phyloP scores from a whole-genome alignment of 2,888 invertebrate genomes.

The Drosophila prostipennis region DNA sequence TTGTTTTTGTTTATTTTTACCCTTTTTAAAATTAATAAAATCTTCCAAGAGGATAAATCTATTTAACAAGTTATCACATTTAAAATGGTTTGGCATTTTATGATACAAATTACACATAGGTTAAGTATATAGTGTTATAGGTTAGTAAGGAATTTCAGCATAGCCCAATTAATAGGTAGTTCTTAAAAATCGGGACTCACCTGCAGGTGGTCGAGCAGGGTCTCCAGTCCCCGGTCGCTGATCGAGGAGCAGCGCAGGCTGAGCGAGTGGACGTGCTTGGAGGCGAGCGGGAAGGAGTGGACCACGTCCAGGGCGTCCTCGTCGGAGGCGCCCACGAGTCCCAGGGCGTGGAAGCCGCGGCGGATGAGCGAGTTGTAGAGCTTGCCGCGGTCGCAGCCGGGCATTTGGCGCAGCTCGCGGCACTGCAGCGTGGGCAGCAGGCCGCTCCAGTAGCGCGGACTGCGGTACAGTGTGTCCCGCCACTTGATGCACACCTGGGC shows the following conservation, averaged over 20 bases:
- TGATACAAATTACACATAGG: no score
- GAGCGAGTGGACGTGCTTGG: slow-evolving; percentile 93
- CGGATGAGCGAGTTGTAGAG: slow-evolving; percentile 92
- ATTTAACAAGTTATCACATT: no score
- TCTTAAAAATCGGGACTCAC: slow-evolving; percentile 85
- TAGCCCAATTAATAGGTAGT: no score
- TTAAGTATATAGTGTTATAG: no score
- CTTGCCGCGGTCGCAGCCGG: slow-evolving; percentile 86
- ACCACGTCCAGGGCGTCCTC: slow-evolving; percentile 95
- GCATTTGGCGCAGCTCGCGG: slow-evolving; percentile 89
- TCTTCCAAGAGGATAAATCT: no score
- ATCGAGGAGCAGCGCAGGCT: slow-evolving; percentile 95
- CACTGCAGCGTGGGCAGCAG: slow-evolving; percentile 94
- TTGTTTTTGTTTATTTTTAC: no score
- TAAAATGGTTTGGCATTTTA: no score
- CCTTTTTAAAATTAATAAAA: no score
- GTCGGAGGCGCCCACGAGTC: slow-evolving; percentile 93
- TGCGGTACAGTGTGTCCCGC: slow-evolving; percentile 94
- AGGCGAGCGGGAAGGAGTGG: slow-evolving; percentile 92
- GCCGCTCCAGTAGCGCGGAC: slow-evolving; percentile 94
- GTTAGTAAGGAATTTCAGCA: no score
- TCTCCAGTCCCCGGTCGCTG: slow-evolving; percentile 95
- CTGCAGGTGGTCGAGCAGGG: slow-evolving; percentile 94
- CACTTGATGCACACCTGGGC: slow-evolving; percentile 94
- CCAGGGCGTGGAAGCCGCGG: slow-evolving; percentile 93